A percentile compares a stretch with the other conserved stretches of the same genome.
These are phyloP conservation scores for Lithophane leautieri DNA, from an alignment of 2,888 invertebrate genomes.

Conservation along the genomic window DNA sequence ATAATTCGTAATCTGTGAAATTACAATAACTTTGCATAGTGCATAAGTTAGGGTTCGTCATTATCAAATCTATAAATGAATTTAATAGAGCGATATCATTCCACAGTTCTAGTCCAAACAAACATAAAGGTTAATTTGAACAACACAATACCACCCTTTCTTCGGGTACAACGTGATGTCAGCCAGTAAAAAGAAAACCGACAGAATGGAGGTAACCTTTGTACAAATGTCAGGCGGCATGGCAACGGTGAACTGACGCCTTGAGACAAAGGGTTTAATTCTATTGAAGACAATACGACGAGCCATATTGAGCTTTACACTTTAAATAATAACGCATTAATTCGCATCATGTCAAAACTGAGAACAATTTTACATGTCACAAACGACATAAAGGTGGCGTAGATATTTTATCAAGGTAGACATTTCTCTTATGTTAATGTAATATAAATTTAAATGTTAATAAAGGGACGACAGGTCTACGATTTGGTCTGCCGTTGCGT, in stretches of 20 bases:
- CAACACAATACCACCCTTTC: constrained; percentile 87
- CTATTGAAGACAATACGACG: constrained; percentile 74
- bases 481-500: constrained; percentile 75
- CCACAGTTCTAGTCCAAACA: constrained; percentile 58
- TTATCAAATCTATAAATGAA: constrained; percentile 38
- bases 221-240: constrained; percentile 87
- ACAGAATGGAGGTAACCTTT: constrained; percentile 87
- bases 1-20: constrained; percentile 51
- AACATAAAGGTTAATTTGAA: constrained; percentile 82
- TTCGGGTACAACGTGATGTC: constrained; percentile 83
- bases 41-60: constrained; percentile 26
- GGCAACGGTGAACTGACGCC: constrained; percentile 82
- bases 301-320: constrained; percentile 79
- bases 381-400: constrained; percentile 78
- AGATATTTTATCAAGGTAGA: constrained; percentile 79
- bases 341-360: constrained; percentile 65
- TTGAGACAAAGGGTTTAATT: constrained; percentile 89
- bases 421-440: constrained; percentile 81
- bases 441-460: constrained; percentile 86
- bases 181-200: constrained; percentile 86
- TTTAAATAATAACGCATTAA: constrained; percentile 72
- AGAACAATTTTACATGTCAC: constrained; percentile 77
- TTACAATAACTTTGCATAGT: constrained; percentile 51
- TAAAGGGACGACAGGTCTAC: constrained; percentile 82
- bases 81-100: constrained; percentile 42